Evolutionary conservation across 2,113 vertebrate genomes (phyloP), one percentile per base, ranked within the genome.

Genomic region (Pluvianellus socialis): DNA sequence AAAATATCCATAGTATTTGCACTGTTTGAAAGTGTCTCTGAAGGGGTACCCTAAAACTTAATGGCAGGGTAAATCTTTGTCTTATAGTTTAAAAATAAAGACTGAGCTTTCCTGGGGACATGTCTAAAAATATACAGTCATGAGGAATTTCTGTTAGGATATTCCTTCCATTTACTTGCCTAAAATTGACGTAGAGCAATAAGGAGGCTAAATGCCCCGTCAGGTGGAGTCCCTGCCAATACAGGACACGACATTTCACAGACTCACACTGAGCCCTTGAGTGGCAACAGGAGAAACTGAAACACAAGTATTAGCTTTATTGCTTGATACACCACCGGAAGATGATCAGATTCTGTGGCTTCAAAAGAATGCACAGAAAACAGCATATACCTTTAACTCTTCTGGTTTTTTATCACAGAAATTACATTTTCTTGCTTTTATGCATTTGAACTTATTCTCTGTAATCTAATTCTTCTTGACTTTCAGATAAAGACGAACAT

Each of bases 51-150:
- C 42, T 77, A 72, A 86, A 94, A 47, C 30, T 71, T 35, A 12
- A 0, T 11, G 38, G 9, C 2, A 18, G 40, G 5, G 3, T 62
- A 73, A 61, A 62, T 49, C 17, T 65, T 80, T 0, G 2, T 70
- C 53, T 61, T 86, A 50, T 66, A 32, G 7, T 50, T 62, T 59
- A 30, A 59, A 61, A 20, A 58, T 68, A 55, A 85, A 86, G 16
- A 33, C 12, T 59, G n/a, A 71, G 3, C n/a, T 83, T 95, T 94
- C 38, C 22, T 74, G 32, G 7, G 4, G 10, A 38, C 49, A 76
- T 61, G 22, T 44, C 15, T 83, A 33, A 81, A 82, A 92, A 42
- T 8, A 38, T 6, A 4, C 2, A 40, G 30, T 49, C 30, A 38
- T 18, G 6, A 84, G 89, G 68, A 70, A 28, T 58, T 89, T 80